Percentiles rank a stretch among this genome's conserved stretches.
Evolutionary conservation across 2,888 invertebrate species (phyloP).

Genomic region (Acleris sparsana): DNA sequence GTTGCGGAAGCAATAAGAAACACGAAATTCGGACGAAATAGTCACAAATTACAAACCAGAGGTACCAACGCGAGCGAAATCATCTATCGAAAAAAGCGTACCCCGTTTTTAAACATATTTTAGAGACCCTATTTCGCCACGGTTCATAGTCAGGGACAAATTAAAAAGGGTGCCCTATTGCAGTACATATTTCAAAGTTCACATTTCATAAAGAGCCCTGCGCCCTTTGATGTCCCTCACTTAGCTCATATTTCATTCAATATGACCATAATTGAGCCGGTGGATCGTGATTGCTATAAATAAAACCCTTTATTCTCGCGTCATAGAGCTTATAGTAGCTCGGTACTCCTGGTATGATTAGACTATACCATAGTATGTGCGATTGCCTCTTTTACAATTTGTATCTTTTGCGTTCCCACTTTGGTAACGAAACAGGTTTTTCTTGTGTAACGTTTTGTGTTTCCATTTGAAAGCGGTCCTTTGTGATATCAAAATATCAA

Average conservation of each 20-base stretch:
- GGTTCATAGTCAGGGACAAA: conserved; percentile 78
- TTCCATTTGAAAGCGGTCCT: conserved; percentile 76
- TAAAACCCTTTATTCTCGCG: conserved; percentile 61
- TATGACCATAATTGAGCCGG: conserved; percentile 82
- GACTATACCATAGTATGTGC: conserved; percentile 67
- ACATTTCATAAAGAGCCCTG: conserved; percentile 77
- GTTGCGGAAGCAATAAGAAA: conserved; percentile 83
- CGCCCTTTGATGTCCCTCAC: conserved; percentile 82
- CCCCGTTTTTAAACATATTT: conserved; percentile 50
- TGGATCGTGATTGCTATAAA: conserved; percentile 60
- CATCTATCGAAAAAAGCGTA: conserved; percentile 54
- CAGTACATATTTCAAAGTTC: conserved; percentile 79
- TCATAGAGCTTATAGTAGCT: conserved; percentile 64
- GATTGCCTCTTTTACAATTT: conserved; percentile 83
- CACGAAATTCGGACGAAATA: conserved; percentile 73
- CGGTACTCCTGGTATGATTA: conserved; percentile 57
- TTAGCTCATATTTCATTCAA: conserved; percentile 82
- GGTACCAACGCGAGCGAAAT: conserved; percentile 56
- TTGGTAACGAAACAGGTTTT: conserved; percentile 79
- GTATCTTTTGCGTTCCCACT: conserved; percentile 76
- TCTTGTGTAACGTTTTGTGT: conserved; percentile 71
- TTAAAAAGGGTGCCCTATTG: conserved; percentile 78
- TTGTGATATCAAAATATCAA: conserved; percentile 81
- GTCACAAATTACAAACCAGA: conserved; percentile 64
- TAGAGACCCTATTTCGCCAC: conserved; percentile 70